Conservation (phyloP, 2,113 vertebrate genomes). For the Ploceus nigricollis region DNA sequence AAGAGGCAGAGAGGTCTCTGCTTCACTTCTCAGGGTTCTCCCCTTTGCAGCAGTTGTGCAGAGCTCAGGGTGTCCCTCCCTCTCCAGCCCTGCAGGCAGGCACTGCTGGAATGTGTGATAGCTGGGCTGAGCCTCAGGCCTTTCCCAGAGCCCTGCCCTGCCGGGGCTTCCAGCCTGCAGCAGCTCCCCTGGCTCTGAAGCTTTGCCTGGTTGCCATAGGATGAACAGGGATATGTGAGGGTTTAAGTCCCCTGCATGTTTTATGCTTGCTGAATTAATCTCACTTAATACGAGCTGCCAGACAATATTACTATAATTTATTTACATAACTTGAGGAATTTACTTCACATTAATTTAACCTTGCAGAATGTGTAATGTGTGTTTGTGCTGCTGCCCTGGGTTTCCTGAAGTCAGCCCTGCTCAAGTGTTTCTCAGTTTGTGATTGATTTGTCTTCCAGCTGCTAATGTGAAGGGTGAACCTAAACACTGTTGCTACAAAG, state of each 20-base stretch:
- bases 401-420: background rate
- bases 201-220: background rate
- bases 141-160: background rate
- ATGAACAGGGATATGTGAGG: background rate
- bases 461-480: background rate
- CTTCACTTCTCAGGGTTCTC: background rate
- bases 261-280: slow-evolving; percentile 44
- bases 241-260: background rate
- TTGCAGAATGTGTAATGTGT: background rate
- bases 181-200: background rate
- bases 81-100: accelerated
- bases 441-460: slow-evolving; percentile 25
- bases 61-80: background rate
- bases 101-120: accelerated
- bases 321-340: slow-evolving; percentile 54
- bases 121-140: background rate
- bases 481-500: background rate
- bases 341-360: slow-evolving; percentile 40
- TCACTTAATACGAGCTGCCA: slow-evolving; percentile 48
- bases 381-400: background rate
- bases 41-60: background rate
- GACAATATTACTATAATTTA: slow-evolving; percentile 42
- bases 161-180: background rate
- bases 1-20: background rate
- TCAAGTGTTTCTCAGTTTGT: background rate